Evolutionary conservation across 2,113 vertebrate genomes (phyloP).

Genomic region (Macroglossus sobrinus): DNA sequence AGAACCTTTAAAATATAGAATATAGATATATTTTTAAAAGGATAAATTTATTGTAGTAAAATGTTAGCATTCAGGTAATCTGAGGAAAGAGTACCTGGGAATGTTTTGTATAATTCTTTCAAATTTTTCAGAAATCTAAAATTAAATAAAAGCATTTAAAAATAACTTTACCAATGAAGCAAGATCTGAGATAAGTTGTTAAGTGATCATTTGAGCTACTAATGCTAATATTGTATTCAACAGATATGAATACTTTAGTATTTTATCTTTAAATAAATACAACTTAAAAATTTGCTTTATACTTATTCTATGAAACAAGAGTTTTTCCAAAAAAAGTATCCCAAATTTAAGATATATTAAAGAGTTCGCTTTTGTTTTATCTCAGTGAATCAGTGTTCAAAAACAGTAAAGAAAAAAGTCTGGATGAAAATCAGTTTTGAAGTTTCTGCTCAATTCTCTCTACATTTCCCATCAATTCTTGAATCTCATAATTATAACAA

Average conservation of each 20-base stretch:
- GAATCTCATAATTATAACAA: neutral
- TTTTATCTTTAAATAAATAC: neutral
- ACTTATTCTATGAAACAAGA: neutral
- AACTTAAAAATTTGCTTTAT: neutral
- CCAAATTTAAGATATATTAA: neutral
- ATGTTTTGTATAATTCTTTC: neutral
- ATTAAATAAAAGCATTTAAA: neutral
- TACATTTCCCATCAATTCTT: neutral
- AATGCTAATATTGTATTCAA: neutral
- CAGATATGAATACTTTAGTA: neutral
- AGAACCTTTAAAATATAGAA: neutral
- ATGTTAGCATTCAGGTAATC: neutral
- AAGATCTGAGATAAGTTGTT: neutral
- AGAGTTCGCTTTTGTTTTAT: neutral
- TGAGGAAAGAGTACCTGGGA: neutral
- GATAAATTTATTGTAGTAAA: neutral
- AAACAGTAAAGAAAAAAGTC: neutral
- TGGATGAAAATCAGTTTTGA: neutral
- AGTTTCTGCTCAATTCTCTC: neutral
- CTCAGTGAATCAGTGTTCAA: neutral
- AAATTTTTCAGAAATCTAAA: neutral
- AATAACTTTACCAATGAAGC: neutral
- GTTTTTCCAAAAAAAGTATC: neutral
- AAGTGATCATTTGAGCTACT: neutral
- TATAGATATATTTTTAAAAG: neutral